phyloP scores from a whole-genome alignment of 2,113 vertebrate genomes.

The Chloropsis cyanopogon region DNA sequence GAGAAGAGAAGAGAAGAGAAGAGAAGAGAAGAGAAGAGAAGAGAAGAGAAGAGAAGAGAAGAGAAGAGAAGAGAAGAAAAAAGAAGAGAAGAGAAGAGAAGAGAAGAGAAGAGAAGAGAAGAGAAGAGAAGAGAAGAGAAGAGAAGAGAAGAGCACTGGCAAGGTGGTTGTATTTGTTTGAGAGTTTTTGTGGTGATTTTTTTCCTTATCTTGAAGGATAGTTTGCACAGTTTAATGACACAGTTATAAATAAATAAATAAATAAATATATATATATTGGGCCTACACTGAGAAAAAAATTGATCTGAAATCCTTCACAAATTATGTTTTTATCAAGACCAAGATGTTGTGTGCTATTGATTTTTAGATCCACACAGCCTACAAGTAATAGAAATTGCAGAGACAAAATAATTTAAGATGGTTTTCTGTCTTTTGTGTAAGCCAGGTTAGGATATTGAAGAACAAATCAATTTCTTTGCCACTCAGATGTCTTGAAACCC shows the following conservation, averaged over 20 bases:
- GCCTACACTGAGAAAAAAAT: not conserved
- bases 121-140: too few species aligned
- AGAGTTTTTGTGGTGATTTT: not conserved
- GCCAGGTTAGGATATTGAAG: not conserved
- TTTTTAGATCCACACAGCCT: slow-evolving; percentile 28
- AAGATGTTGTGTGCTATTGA: slow-evolving; percentile 25
- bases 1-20: not conserved
- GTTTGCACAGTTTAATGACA: slow-evolving; percentile 14
- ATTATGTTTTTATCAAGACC: slow-evolving; percentile 49
- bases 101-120: not conserved
- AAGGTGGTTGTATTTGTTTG: not conserved
- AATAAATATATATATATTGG: not conserved
- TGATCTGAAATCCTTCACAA: slow-evolving; percentile 39
- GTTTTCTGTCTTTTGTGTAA: slow-evolving; percentile 14
- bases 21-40: not conserved
- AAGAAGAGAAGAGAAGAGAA: not conserved
- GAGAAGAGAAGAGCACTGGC: not conserved
- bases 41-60: too few species aligned
- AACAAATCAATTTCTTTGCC: not conserved
- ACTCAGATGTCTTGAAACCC: not conserved
- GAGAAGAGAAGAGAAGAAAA: not conserved
- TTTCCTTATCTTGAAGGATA: not conserved
- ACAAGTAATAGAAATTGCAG: not conserved
- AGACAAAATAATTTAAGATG: slow-evolving; percentile 24
- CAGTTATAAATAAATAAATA: not conserved